Evolutionary conservation across 30 jellyfish, hydroid and myxozoan genomes (phyloP), one percentile per base, ranked within the genome.

Genomic region (Calvadosia cruxmelitensis): DNA sequence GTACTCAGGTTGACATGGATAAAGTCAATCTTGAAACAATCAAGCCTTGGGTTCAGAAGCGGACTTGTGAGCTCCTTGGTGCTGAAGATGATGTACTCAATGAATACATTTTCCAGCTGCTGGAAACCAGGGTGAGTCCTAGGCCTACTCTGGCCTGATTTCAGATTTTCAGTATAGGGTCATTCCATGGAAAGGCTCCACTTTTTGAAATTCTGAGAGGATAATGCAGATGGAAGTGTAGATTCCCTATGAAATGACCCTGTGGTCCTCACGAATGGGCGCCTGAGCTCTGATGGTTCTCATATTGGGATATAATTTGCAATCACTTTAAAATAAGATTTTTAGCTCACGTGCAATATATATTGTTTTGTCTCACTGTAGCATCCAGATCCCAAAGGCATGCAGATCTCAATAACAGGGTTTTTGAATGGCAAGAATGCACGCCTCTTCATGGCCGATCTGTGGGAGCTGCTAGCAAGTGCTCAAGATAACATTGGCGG

Each of bases 401-500:
- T 90, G 42, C 98, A 90, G 83, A 90, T 90, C 29, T 74, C 76
- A 48, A 32, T 90, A 7, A 81, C 98, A 31, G 98, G 93, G 23
- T 90, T 90, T 51, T 70, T 90, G 50, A 83, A 90, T 49, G 98
- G 95, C 1, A 80, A 82, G 64, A 90, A 90, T 82, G 98, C 98
- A n/a, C 57, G 98, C 25, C 52, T 90, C n/a, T 90, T 90, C 70
- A 72, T 90, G 92, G 94, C 84, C 3, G 98, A 90, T 42, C 84
- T 90, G 32, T 90, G 98, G 98, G 79, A 72, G 35, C 63, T 78
- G 67, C 79, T 90, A n/a, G 50, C 71, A 27, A 90, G 98, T 82
- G 98, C 98, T 2, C 95, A 90, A 74, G 85, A 67, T n/a, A 90
- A 90, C 52, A 72, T 81, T 64, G 92, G 93, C 31, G 98, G 98